phyloP scores from a whole-genome alignment of 2,888 invertebrate species.

The Euproctis similis region DNA sequence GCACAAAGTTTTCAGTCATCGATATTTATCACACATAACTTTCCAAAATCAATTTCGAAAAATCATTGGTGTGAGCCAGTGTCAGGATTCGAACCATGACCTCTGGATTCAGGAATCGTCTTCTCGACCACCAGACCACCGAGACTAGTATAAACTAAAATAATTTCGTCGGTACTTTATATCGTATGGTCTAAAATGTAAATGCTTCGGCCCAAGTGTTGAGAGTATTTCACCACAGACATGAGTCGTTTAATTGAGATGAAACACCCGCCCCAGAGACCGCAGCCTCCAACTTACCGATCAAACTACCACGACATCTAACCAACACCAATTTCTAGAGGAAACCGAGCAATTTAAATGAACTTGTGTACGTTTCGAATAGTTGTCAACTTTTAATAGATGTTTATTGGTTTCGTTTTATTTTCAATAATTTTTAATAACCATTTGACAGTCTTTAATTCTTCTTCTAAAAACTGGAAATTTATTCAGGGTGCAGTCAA shows the following conservation, averaged over 20 bases:
- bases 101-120: too few relatives aligned
- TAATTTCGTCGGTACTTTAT: too few relatives aligned
- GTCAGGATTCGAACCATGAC: too few relatives aligned
- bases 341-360: constrained; percentile 28
- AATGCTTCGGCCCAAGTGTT: constrained; percentile 8
- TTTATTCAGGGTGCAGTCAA: not conserved
- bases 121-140: too few relatives aligned
- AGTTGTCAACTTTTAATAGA: constrained; percentile 14
- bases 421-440: not conserved
- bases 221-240: constrained; percentile 17
- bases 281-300: constrained; percentile 28
- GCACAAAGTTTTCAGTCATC: too few relatives aligned
- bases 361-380: constrained; percentile 19
- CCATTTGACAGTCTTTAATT: too few relatives aligned
- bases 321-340: constrained; percentile 24
- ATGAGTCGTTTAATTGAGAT: constrained; percentile 49
- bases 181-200: constrained; percentile 4
- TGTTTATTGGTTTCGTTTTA: constrained; percentile 10
- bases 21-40: too few relatives aligned
- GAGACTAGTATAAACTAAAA: not conserved
- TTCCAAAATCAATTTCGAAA: too few relatives aligned
- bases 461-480: too few relatives aligned
- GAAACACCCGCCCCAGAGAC: constrained; percentile 41
- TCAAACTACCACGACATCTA: constrained; percentile 37
- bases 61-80: too few relatives aligned